Evolutionary conservation across 2,113 vertebrate species (phyloP), one percentile per base, ranked within the genome.

Genomic region (Proteles cristata): DNA sequence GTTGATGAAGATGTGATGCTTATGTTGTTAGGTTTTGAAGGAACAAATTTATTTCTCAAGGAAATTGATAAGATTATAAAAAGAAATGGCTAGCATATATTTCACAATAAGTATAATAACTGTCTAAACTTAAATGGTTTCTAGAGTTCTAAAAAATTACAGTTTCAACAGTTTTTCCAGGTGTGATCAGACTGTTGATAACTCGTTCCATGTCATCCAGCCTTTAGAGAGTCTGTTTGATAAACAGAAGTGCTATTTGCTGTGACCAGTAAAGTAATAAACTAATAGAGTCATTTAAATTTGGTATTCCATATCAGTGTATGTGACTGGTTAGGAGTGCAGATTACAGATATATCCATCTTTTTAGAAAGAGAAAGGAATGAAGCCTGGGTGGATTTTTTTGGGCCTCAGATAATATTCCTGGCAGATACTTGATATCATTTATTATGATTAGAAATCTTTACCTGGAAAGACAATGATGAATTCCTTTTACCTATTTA

Each of bases 191-290:
- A 35, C 28, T 63, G 11, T 83, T 77, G 28, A 16, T 68, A 84
- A 71, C 9, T 92, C 7, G 45, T 84, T 84, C 25, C 66, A 35
- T 85, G n/a, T 93, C 69, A 89, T 89, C 53, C 15, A 80, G 55
- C 58, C 35, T 73, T 93, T 39, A 43, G 65, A 21, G n/a, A 80
- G 31, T 88, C 77, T 93, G 28, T 69, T 14, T 92, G 2, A 93
- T 73, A 79, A 33, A 39, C 6, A 85, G n/a, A 23, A 65, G 66
- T 73, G 25, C 69, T 79, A 80, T 65, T 71, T 92, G 89, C 45
- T 48, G 80, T 79, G 63, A 80, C 90, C 35, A 90, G 3, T 93
- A 85, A 71, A 81, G 69, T 88, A 61, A 31, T 94, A 88, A 76
- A 87, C 16, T 61, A 33, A 86, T 55, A 68, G 3, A 79, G 21